Conservation (phyloP, 2,888 invertebrate genomes). For the Neoscelio sp. region DNA sequence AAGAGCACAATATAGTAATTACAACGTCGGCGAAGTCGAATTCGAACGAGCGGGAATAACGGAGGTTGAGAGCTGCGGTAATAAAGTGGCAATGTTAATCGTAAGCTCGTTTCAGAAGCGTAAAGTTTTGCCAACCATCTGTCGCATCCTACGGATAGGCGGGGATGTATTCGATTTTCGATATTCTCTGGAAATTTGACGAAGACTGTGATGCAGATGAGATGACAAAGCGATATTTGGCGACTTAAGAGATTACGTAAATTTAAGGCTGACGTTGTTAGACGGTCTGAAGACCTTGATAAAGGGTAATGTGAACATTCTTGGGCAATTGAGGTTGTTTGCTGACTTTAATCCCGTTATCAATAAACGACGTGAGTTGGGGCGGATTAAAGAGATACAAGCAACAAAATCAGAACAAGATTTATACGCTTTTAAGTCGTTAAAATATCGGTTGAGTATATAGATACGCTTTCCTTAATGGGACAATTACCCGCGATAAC, state of each 20-base stretch:
- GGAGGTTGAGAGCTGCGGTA: constrained; percentile 49
- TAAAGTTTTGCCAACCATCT: constrained; percentile 68
- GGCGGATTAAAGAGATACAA: too few species aligned
- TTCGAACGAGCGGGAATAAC: constrained; percentile 31
- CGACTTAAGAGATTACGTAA: constrained; percentile 23
- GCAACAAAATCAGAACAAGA: constrained; percentile 51
- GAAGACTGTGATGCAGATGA: constrained; percentile 20
- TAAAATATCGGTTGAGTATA: constrained; percentile 69
- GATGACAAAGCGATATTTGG: constrained; percentile 39
- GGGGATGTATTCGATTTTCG: constrained; percentile 59
- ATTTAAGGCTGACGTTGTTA: too few species aligned
- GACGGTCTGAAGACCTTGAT: neutral
- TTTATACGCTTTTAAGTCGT: constrained; percentile 69
- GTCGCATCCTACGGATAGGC: constrained; percentile 55
- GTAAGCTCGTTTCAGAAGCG: constrained; percentile 68
- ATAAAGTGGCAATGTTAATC: constrained; percentile 72
- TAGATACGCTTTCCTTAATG: constrained; percentile 69
- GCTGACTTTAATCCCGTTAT: constrained; percentile 3
- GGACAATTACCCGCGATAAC: constrained; percentile 74
- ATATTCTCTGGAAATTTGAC: constrained; percentile 54
- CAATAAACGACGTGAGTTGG: neutral
- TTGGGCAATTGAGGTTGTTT: constrained; percentile 1
- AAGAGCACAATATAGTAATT: constrained; percentile 24
- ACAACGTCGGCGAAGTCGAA: constrained; percentile 47
- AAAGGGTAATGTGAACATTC: neutral